Evolutionary conservation across 2,113 vertebrate species (phyloP).

Genomic region (Tragulus kanchil): DNA sequence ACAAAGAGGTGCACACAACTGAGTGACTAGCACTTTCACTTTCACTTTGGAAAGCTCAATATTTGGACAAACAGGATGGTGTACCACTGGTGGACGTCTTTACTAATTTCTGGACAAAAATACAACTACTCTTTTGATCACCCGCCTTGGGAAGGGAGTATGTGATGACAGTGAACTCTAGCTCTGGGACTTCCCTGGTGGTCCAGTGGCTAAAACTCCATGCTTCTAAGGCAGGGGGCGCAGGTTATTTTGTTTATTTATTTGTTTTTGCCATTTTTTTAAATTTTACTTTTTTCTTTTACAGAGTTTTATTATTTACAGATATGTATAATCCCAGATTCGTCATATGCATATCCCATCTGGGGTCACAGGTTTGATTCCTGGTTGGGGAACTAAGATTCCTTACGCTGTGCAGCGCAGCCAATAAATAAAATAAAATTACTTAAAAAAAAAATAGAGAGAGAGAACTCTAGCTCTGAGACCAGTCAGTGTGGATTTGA

Average conservation of each 20-base stretch:
- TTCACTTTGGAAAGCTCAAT: background rate
- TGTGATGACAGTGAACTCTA: background rate
- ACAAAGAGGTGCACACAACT: too few species aligned
- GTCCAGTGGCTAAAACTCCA: background rate
- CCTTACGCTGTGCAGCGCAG: fast-evolving
- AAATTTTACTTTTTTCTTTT: too few species aligned
- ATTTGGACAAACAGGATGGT: background rate
- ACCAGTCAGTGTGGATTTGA: background rate
- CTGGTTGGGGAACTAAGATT: background rate
- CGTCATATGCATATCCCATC: too few species aligned
- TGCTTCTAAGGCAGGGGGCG: background rate
- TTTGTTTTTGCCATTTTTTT: too few species aligned
- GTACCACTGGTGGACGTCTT: fast-evolving
- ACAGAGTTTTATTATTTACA: too few species aligned
- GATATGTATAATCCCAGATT: too few species aligned
- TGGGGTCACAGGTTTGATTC: background rate
- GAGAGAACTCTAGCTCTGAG: background rate
- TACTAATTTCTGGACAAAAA: background rate
- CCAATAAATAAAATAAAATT: background rate
- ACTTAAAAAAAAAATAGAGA: background rate
- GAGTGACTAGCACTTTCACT: background rate
- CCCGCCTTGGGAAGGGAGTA: background rate
- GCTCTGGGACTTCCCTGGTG: background rate
- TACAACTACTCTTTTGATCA: background rate
- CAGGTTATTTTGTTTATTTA: background rate